Evolutionary conservation across 2,797 vertebrate genomes (phyloP).

Genomic region (Triplophysa bombifrons): DNA sequence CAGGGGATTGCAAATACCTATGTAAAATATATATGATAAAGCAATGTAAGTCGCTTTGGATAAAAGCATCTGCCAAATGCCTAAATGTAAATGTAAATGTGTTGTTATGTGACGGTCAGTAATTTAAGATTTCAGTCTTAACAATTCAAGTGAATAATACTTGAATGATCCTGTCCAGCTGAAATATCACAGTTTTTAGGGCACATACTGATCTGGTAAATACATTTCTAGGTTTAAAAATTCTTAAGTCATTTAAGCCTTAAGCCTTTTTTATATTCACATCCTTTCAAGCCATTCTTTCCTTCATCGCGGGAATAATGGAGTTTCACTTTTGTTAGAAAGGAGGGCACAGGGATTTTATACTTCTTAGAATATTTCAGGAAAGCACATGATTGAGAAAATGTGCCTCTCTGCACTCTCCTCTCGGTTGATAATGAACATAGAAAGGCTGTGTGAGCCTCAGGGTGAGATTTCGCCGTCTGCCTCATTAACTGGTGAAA

Average conservation of each 20-base stretch:
- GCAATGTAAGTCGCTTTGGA: no score
- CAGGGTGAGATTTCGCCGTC: not conserved
- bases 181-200: not conserved
- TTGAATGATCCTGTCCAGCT: no score
- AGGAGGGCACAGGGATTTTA: conserved; percentile 1
- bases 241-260: not conserved
- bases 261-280: not conserved
- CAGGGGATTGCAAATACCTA: no score
- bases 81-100: no score
- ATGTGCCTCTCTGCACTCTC: conserved; percentile 1
- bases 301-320: not conserved
- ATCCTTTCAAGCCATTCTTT: not conserved
- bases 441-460: conserved; percentile 1
- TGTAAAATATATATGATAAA: no score
- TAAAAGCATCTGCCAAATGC: no score
- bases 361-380: conserved; percentile 20
- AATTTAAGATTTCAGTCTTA: no score
- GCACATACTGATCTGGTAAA: not conserved
- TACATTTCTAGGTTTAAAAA: not conserved
- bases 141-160: no score
- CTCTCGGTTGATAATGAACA: conserved; percentile 22
- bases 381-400: conserved; percentile 7
- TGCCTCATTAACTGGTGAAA: conserved; percentile 28
- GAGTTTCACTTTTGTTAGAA: not conserved
- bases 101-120: no score